Evolutionary conservation across 2,888 invertebrate species (phyloP), one percentile per base, ranked within the genome.

Genomic region (Ochropacha duplaris): DNA sequence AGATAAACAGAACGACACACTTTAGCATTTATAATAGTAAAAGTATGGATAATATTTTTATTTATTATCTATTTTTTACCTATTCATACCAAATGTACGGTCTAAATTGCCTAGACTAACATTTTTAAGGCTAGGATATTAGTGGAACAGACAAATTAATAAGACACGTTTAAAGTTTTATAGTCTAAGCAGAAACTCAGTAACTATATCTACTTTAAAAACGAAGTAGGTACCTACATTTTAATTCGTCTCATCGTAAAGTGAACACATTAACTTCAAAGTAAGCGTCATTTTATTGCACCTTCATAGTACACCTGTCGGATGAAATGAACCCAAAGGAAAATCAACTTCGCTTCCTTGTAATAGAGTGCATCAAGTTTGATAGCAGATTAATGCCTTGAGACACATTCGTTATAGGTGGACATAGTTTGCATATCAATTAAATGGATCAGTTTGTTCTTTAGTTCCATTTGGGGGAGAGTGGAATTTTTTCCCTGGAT

Each of bases 241-340:
- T 44, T 44, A 44, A 44, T 44, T 19, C 44, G 1, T 44, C 44
- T 44, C 19, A 44, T 44, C 44, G 44, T 44, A 44, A 44, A 44
- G 19, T 44, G 44, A 44, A 44, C 44, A 19, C 8, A 8, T 9
- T 44, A 3, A 31, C 31, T 31, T 70, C 60, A 58, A 71, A 68
- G 71, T 70, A 74, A 80, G 77, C 72, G 75, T 69, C 72, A 78
- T 79, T 82, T 82, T 79, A 83, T 76, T 54, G 62, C 68, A 57
- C 62, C 62, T 58, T 56, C 66, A 64, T 71, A 68, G 65, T 61
- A 68, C 69, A 75, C 72, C 68, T 70, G 59, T 58, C 62, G 60
- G 54, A 62, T 58, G 54, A 57, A 59, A 59, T 67, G 60, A 59
- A 36, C 26, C 39, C 58, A 60, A 34, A 9, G 14, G 11, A 71